phyloP scores from a whole-genome alignment of 2,888 invertebrate species.

The Eupithecia exiguata region DNA sequence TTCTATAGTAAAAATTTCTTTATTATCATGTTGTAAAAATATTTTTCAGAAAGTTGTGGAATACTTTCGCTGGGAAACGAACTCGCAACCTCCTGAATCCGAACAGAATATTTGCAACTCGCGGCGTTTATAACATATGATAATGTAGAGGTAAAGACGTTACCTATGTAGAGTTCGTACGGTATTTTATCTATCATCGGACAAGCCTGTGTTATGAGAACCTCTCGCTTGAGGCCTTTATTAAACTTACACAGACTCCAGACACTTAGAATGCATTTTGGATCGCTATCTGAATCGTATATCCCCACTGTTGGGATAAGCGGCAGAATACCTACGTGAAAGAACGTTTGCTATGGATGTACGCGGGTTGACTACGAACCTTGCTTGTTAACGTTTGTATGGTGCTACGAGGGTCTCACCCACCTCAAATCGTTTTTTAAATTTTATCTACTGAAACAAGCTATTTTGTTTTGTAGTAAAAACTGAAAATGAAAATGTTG shows the following conservation, averaged over 20 bases:
- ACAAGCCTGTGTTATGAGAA: conserved; percentile 18
- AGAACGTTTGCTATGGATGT: no score
- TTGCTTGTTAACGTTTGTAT: no score
- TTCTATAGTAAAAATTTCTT: no score
- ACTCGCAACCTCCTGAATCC: not conserved
- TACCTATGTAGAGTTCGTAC: conserved; percentile 42
- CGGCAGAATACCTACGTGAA: not conserved
- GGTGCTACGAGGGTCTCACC: no score
- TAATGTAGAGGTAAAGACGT: no score
- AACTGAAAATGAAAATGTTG: no score
- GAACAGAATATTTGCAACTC: not conserved
- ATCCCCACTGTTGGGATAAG: not conserved
- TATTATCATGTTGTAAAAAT: not conserved
- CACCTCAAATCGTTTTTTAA: no score
- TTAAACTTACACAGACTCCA: not conserved
- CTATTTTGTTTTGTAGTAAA: no score
- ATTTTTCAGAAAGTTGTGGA: not conserved
- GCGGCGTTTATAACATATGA: not conserved
- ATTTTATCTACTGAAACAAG: no score
- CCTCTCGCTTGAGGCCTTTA: conserved; percentile 15
- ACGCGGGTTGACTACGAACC: no score
- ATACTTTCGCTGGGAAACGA: not conserved
- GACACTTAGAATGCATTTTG: not conserved
- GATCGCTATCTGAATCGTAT: no score
- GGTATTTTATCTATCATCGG: conserved; percentile 51